phyloP scores from a whole-genome alignment of 2,113 vertebrate genomes.

The Lathamus discolor region DNA sequence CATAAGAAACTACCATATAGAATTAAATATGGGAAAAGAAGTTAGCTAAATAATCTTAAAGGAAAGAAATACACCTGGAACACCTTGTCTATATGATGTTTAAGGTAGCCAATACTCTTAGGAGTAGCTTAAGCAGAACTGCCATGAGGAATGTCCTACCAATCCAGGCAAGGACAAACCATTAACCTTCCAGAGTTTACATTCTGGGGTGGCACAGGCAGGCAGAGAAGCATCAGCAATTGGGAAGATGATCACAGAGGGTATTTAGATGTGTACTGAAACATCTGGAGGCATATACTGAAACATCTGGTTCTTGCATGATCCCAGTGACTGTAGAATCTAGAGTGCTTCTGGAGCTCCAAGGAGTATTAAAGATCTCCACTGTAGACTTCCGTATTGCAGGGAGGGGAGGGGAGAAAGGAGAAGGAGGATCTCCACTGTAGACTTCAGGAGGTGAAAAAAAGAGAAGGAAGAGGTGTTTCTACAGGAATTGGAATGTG shows the following conservation, averaged over 20 bases:
- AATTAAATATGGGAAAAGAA: background rate
- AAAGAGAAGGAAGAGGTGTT: background rate
- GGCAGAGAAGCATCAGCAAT: background rate
- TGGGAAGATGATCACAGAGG: fast-evolving
- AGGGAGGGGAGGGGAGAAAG: background rate
- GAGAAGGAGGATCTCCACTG: background rate
- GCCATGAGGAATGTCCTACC: fast-evolving
- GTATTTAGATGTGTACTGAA: background rate
- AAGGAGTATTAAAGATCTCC: background rate
- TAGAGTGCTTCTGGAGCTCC: background rate
- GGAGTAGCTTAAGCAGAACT: background rate
- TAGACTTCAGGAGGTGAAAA: background rate
- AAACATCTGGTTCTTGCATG: background rate
- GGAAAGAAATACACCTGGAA: background rate
- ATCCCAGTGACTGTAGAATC: fast-evolving
- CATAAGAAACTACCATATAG: background rate
- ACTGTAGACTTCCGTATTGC: background rate
- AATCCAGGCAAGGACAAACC: background rate
- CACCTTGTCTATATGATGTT: background rate
- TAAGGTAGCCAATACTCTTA: background rate
- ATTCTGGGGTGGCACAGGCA: fast-evolving
- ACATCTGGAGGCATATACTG: background rate
- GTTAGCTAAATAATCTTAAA: background rate
- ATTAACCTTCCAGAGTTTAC: background rate
- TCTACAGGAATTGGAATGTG: background rate